Conservation (phyloP, 2,113 vertebrate genomes). For the Gallinago undulata region DNA sequence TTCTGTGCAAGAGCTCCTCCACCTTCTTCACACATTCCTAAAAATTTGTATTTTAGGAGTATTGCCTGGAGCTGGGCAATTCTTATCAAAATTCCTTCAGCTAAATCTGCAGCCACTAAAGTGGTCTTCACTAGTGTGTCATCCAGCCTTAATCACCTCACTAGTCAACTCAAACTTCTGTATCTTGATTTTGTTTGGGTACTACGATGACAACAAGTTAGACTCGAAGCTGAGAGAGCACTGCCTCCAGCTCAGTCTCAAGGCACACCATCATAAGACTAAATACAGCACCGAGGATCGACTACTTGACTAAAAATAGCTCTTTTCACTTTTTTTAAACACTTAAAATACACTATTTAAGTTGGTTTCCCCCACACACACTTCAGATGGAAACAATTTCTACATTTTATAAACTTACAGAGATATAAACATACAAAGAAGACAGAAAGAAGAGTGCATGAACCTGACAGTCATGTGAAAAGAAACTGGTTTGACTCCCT, state of each 20-base stretch:
- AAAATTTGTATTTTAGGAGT: background rate
- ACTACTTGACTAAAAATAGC: background rate
- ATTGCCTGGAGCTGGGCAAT: background rate
- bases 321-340: background rate
- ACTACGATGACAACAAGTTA: background rate
- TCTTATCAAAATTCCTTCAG: background rate
- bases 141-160: background rate
- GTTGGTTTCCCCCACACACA: fast-evolving
- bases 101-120: background rate
- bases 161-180: background rate
- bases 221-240: background rate
- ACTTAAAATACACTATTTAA: background rate
- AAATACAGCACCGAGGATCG: background rate
- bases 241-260: background rate
- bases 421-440: background rate
- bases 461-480: background rate
- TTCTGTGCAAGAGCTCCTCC: background rate
- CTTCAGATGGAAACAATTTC: background rate
- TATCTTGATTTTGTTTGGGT: background rate
- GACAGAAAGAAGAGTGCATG: background rate
- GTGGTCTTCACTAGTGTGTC: background rate
- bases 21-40: background rate
- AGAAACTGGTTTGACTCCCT: background rate
- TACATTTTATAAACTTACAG: background rate
- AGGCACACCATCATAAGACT: background rate